Conservation (phyloP, 2,888 invertebrate species). For the Didymodactylos carnosus region DNA sequence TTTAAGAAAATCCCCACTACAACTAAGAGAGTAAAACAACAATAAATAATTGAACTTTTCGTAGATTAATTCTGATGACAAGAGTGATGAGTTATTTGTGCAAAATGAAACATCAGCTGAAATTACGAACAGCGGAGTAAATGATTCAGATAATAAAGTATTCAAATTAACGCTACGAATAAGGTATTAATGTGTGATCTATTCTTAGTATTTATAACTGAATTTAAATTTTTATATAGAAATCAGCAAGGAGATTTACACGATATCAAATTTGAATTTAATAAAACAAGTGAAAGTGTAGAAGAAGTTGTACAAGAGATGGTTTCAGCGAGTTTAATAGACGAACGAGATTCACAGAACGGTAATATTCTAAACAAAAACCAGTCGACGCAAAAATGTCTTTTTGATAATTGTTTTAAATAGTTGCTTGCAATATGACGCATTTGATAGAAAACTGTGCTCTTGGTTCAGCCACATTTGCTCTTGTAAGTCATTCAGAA, state of each 20-base stretch:
- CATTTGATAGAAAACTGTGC: not conserved
- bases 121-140: not conserved
- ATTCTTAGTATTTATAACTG: too few relatives aligned
- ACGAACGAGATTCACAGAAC: slow-evolving; percentile 60
- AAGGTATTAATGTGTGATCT: not conserved
- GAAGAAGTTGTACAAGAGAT: slow-evolving; percentile 82
- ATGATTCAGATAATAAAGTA: not conserved
- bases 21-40: too few relatives aligned
- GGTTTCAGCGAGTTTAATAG: slow-evolving; percentile 79
- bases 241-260: slow-evolving; percentile 75
- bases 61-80: too few relatives aligned
- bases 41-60: too few relatives aligned
- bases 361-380: slow-evolving; percentile 18
- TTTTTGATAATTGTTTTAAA: too few relatives aligned
- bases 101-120: not conserved
- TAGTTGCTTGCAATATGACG: not conserved
- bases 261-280: slow-evolving; percentile 91
- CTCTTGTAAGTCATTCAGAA: not conserved
- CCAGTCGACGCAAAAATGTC: too few relatives aligned
- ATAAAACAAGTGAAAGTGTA: slow-evolving; percentile 53
- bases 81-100: too few relatives aligned
- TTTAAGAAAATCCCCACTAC: too few relatives aligned
- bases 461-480: not conserved
- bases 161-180: not conserved
- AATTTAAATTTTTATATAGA: slow-evolving; percentile 25